phyloP scores from a whole-genome alignment of 1,140 invertebrate genomes.

The Microplitis mediator region DNA sequence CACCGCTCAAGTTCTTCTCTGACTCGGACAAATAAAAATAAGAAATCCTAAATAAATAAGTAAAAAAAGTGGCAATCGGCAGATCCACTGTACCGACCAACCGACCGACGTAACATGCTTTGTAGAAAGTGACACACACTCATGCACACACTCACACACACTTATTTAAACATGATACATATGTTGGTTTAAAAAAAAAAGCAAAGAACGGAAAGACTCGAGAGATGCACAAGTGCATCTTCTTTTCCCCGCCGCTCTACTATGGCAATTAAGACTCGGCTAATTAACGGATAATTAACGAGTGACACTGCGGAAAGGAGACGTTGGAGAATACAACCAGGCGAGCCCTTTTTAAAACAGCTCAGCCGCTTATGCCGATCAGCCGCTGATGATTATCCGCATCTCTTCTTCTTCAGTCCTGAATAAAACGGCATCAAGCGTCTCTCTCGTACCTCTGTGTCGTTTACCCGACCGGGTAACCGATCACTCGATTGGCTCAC shows the following conservation, averaged over 20 bases:
- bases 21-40: neutral
- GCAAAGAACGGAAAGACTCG: neutral
- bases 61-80: neutral
- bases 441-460: neutral
- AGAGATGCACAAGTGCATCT: conserved; percentile 7
- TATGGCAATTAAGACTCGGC: conserved; percentile 53
- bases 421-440: neutral
- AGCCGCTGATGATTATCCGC: conserved; percentile 10
- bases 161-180: neutral
- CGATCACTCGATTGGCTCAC: conserved; percentile 5
- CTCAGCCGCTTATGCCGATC: neutral
- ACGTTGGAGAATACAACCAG: conserved; percentile 34
- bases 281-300: conserved; percentile 63
- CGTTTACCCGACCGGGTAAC: neutral
- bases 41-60: neutral
- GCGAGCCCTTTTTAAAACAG: neutral
- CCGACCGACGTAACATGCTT: neutral
- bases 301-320: conserved; percentile 56
- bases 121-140: conserved; percentile 5
- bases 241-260: conserved; percentile 31
- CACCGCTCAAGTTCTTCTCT: neutral
- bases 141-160: neutral
- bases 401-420: conserved; percentile 3
- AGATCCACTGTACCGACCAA: neutral
- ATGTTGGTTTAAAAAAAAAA: neutral